Percentiles rank a stretch among this genome's conserved stretches.
phyloP scores from a whole-genome alignment of 1,140 invertebrate genomes.

The Ptiloglossa arizonensis region DNA sequence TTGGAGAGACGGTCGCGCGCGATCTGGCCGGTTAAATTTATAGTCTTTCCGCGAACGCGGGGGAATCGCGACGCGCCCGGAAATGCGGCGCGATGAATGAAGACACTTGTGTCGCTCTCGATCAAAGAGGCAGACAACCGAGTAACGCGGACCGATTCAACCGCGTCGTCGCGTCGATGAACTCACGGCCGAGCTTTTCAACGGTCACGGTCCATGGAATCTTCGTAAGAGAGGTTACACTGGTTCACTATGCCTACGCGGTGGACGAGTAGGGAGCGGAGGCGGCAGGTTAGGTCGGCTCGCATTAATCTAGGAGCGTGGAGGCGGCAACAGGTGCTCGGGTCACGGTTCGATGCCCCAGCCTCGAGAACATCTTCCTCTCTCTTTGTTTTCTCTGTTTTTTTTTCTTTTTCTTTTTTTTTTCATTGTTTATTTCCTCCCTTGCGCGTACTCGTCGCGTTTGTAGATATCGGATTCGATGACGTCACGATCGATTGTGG shows the following conservation, averaged over 20 bases:
- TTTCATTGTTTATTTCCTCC: conserved; percentile 5
- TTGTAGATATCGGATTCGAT: neutral
- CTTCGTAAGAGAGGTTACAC: conserved; percentile 21
- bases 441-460: neutral
- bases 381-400: conserved; percentile 18
- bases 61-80: neutral
- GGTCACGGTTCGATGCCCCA: conserved; percentile 76
- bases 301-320: conserved; percentile 66
- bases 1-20: neutral
- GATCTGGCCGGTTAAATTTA: conserved; percentile 1
- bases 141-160: conserved; percentile 8
- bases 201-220: conserved; percentile 42
- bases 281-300: conserved; percentile 66
- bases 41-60: conserved; percentile 21
- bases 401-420: neutral
- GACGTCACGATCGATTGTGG: neutral
- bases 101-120: conserved; percentile 35
- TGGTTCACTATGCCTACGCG: conserved; percentile 29
- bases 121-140: conserved; percentile 29
- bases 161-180: conserved; percentile 31
- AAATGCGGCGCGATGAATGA: conserved; percentile 27
- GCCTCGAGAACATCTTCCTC: conserved; percentile 51
- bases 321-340: conserved; percentile 76
- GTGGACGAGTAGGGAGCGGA: conserved; percentile 57
- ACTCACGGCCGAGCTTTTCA: conserved; percentile 23